phyloP scores from a whole-genome alignment of 2,888 invertebrate species.

The Agrilus cyanescens region DNA sequence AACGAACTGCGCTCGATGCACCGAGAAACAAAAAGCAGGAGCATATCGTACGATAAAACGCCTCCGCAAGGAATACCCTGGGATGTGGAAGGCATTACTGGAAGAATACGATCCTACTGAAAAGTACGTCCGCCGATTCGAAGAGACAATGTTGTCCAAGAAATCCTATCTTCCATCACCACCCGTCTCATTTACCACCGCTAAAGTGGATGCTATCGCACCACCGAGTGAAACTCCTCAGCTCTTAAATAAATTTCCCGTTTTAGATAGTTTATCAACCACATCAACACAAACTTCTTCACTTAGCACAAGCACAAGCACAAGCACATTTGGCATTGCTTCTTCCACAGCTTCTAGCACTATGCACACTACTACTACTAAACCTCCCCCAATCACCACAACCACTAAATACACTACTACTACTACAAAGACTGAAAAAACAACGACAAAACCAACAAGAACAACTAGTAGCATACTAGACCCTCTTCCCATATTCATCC shows the following conservation, averaged over 20 bases:
- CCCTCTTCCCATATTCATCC: too few species aligned
- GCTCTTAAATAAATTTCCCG: too few species aligned
- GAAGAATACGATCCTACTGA: conserved; percentile 60
- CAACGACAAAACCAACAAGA: conserved; percentile 5
- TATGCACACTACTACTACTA: conserved; percentile 9
- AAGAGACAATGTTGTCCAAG: conserved; percentile 22
- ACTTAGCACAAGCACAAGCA: conserved; percentile 8
- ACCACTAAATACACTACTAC: conserved; percentile 5
- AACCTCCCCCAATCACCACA: not conserved
- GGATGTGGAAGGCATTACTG: conserved; percentile 53
- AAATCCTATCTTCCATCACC: too few species aligned
- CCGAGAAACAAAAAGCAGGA: conserved; percentile 51
- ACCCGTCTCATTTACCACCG: not conserved
- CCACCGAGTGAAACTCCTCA: not conserved
- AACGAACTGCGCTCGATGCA: conserved; percentile 54
- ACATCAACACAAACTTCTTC: conserved; percentile 3
- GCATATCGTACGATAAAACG: conserved; percentile 54
- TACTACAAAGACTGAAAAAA: conserved; percentile 3
- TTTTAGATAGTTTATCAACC: too few species aligned
- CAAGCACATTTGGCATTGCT: conserved; percentile 9
- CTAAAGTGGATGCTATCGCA: not conserved
- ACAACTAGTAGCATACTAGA: conserved; percentile 1
- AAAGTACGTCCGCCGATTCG: conserved; percentile 41
- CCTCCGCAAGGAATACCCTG: conserved; percentile 50
- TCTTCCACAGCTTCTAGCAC: conserved; percentile 11